Evolutionary conservation across 2,113 vertebrate genomes (phyloP).

Genomic region (Scartelaos histophorus): DNA sequence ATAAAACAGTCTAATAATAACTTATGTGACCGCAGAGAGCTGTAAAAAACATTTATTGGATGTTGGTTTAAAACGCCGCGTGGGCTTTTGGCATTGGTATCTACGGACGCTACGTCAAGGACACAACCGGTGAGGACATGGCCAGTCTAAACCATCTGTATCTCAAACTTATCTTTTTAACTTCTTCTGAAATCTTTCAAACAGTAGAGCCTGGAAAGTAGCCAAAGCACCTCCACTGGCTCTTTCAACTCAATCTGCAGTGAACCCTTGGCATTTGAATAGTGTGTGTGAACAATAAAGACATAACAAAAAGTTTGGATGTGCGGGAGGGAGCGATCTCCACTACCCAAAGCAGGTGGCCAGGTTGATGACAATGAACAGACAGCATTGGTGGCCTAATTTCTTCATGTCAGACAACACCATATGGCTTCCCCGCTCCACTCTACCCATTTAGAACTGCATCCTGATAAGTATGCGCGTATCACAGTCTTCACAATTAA

Average conservation of each 20-base stretch:
- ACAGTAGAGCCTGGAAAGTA: constrained; percentile 40
- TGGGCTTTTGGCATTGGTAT: constrained; percentile 54
- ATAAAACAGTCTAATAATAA: constrained; percentile 18
- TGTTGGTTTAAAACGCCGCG: constrained; percentile 53
- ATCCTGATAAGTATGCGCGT: constrained; percentile 72
- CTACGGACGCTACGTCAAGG: constrained; percentile 59
- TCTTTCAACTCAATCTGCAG: constrained; percentile 39
- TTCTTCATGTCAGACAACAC: constrained; percentile 81
- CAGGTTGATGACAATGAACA: constrained; percentile 78
- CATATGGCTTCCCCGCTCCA: constrained; percentile 77
- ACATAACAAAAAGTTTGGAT: constrained; percentile 48
- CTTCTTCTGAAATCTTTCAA: constrained; percentile 41
- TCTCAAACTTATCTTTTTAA: constrained; percentile 44
- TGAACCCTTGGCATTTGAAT: constrained; percentile 22
- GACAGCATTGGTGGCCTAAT: constrained; percentile 81
- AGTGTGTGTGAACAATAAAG: constrained; percentile 45
- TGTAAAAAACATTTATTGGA: constrained; percentile 36
- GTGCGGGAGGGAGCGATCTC: constrained; percentile 15
- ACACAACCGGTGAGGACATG: constrained; percentile 59
- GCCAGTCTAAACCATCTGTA: constrained; percentile 59
- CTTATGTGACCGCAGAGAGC: not conserved
- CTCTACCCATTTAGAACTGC: constrained; percentile 74
- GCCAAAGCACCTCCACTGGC: constrained; percentile 35
- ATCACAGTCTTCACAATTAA: constrained; percentile 76
- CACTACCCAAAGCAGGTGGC: constrained; percentile 70